Conservation (phyloP, 2,888 invertebrate species). For the Thalpophila matura region DNA sequence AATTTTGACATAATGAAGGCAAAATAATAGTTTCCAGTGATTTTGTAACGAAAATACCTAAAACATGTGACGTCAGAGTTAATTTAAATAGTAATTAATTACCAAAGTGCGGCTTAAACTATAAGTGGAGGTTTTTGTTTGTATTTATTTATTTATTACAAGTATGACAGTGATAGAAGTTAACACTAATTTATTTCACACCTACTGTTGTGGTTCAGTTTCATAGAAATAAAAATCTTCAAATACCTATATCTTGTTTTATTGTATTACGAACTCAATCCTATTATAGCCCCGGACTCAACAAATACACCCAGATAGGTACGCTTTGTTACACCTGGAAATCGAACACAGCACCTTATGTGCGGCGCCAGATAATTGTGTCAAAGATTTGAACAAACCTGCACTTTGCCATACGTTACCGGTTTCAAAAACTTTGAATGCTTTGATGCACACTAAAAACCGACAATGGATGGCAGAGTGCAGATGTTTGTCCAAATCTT, state of each 20-base stretch:
- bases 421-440: too few relatives aligned
- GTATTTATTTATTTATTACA: constrained; percentile 60
- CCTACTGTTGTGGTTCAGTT: constrained; percentile 54
- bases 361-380: too few relatives aligned
- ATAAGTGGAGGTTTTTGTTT: constrained; percentile 53
- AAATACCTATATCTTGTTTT: constrained; percentile 32
- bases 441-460: too few relatives aligned
- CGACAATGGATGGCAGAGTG: too few relatives aligned
- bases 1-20: not conserved
- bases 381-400: too few relatives aligned
- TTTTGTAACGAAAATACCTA: not conserved
- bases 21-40: too few relatives aligned
- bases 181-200: constrained; percentile 45
- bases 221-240: constrained; percentile 50
- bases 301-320: too few relatives aligned
- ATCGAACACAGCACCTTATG: not conserved
- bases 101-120: constrained; percentile 62
- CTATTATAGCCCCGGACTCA: too few relatives aligned
- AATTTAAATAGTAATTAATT: constrained; percentile 38
- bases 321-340: not conserved
- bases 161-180: constrained; percentile 38
- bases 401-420: too few relatives aligned
- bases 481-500: too few relatives aligned
- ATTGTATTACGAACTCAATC: constrained; percentile 12
- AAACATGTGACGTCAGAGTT: constrained; percentile 48